Base-by-base conservation (phyloP, 92 coral and sea anemone genomes). In the Diadumene lineata region DNA sequence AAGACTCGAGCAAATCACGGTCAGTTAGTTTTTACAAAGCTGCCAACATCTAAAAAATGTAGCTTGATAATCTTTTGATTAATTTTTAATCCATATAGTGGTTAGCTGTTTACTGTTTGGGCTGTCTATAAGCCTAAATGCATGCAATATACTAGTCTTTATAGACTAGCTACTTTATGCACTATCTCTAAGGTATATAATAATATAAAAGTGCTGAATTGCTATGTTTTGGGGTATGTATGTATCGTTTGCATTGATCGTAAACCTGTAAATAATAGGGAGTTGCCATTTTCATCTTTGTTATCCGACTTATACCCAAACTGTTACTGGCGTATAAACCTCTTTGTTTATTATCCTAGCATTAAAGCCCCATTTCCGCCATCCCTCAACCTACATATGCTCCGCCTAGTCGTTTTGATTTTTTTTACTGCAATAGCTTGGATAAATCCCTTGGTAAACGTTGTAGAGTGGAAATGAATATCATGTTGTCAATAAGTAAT, bases 41-140 rank as follows among this genome's bases (percentile, higher is more conserved):
- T 80, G 76, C 60, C 79, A 55, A 82, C 85, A 90, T 90, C 96
- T 86, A 50, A 87, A 90, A 90, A 87, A 90, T 90, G 96, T 89
- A 75, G 69, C 80, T 79, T 67, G 80, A 64, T 90, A 81, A 90
- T 90, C 92, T 84, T 78, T 90, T 87, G 82, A 90, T 90, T 87
- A 82, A 84, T 87, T 83, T 78, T 84, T 90, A 90, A 90, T 77
- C 96, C 81, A 56, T 66, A 72, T 65, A 75, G 81, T 90, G 74
- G 74, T 85, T 74, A 67, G 55, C 68, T 68, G 75, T 74, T 79
- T 72, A 75, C 80, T 65, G 72, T 73, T 56, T 69, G 68, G 66
- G 48, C 74, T 9, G 57, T 19, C 26, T 24, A 53, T 78, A 78
- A 68, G 82, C 82, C 70, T 19, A n/a, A 64, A 51, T 50, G 68